These are phyloP conservation scores for Sarcophaga carnaria DNA, from an alignment of 2,888 invertebrate genomes.

Conservation along the genomic window DNA sequence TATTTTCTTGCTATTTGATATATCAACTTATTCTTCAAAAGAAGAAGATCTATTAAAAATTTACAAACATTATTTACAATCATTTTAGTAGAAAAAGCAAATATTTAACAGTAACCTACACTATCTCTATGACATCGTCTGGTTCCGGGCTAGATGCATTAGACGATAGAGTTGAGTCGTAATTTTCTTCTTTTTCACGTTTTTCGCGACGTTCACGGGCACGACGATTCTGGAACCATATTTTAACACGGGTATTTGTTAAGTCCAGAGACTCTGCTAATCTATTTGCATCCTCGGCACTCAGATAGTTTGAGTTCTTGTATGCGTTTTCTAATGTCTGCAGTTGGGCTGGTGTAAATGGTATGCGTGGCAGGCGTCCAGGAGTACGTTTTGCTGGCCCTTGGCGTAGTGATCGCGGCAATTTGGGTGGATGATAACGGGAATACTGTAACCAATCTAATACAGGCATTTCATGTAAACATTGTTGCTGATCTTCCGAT, in stretches of 20 bases:
- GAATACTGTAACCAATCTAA: constrained; percentile 87
- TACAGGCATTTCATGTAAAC: constrained; percentile 73
- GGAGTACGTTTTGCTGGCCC: constrained; percentile 83
- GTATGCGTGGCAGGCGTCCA: constrained; percentile 86
- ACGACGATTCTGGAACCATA: constrained; percentile 92
- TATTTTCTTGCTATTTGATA: no score
- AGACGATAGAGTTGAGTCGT: constrained; percentile 79
- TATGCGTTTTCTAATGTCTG: constrained; percentile 86
- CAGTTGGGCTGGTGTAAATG: constrained; percentile 87
- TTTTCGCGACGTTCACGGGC: constrained; percentile 89
- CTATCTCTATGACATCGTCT: constrained; percentile 60
- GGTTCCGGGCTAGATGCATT: constrained; percentile 80
- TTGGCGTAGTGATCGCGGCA: constrained; percentile 82
- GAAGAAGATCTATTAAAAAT: no score
- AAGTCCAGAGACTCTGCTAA: constrained; percentile 85
- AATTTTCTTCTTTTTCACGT: constrained; percentile 78
- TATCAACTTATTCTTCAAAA: no score
- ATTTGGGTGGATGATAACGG: constrained; percentile 87
- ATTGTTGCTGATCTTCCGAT: constrained; percentile 48
- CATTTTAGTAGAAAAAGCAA: not conserved
- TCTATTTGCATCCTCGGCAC: constrained; percentile 85
- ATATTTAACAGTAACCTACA: constrained; percentile 9
- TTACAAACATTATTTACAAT: no score
- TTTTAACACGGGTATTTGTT: constrained; percentile 86
- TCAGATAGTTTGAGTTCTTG: constrained; percentile 85